Evolutionary conservation across 2,888 invertebrate species (phyloP).

Genomic region (Drosophila austrosaltans): DNA sequence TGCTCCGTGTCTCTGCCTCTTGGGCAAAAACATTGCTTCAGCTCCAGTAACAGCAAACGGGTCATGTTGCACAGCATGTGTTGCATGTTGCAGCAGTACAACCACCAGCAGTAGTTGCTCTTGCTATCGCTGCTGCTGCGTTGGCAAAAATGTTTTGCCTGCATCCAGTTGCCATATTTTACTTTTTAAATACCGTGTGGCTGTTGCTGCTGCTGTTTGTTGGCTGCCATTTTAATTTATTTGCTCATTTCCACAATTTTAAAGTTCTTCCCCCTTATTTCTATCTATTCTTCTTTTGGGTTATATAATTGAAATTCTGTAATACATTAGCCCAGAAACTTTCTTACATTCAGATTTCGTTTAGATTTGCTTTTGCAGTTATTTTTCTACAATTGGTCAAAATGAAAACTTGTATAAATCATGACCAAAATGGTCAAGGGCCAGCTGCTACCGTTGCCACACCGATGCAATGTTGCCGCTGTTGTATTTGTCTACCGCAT

Average conservation of each 20-base stretch:
- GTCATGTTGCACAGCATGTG: constrained; percentile 77
- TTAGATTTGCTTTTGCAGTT: constrained; percentile 14
- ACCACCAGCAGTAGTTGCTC: constrained; percentile 22
- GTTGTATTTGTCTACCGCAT: constrained; percentile 38
- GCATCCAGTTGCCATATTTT: constrained; percentile 76
- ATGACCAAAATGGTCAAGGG: constrained; percentile 41
- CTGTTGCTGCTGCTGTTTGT: constrained; percentile 46
- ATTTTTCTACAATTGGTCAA: constrained; percentile 43
- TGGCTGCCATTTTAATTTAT: constrained; percentile 70
- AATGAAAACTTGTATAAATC: constrained; percentile 73
- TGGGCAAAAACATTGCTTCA: constrained; percentile 52
- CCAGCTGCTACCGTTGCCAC: constrained; percentile 36
- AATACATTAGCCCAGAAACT: constrained; percentile 24
- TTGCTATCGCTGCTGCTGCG: constrained; percentile 44
- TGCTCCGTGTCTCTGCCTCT: constrained; percentile 18
- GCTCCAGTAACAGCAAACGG: constrained; percentile 43
- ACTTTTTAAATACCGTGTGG: constrained; percentile 71
- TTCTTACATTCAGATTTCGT: background rate
- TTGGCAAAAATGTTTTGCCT: constrained; percentile 76
- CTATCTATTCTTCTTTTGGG: background rate
- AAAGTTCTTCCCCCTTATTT: constrained; percentile 32
- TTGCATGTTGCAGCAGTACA: constrained; percentile 68
- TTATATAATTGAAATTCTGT: constrained; percentile 61
- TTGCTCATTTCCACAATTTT: constrained; percentile 77
- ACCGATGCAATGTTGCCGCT: constrained; percentile 5